Evolutionary conservation across 2,888 invertebrate genomes (phyloP).

Genomic region (Agrilus biguttatus): DNA sequence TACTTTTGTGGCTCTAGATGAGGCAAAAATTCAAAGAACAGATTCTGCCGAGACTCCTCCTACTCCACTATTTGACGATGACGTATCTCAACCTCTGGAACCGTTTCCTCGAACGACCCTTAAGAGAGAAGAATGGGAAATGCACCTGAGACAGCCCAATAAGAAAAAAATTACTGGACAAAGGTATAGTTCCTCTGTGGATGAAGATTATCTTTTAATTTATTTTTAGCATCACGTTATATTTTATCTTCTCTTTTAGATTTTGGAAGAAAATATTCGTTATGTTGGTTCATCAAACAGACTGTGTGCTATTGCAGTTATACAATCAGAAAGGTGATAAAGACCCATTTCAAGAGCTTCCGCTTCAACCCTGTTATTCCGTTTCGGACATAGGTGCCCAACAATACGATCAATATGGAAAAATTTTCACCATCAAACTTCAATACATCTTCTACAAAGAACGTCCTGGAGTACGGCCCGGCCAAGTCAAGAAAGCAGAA

Average conservation of each 20-base stretch:
- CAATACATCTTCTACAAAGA: conserved; percentile 98
- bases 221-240: not conserved
- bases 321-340: conserved; percentile 71
- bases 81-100: conserved; percentile 80
- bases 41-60: conserved; percentile 70
- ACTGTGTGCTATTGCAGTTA: conserved; percentile 74
- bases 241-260: conserved; percentile 25
- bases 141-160: conserved; percentile 89
- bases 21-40: conserved; percentile 31
- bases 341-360: conserved; percentile 90
- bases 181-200: conserved; percentile 28
- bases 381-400: conserved; percentile 91
- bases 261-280: conserved; percentile 98
- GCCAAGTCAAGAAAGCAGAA: conserved; percentile 88
- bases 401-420: conserved; percentile 97
- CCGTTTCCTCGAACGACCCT: conserved; percentile 74
- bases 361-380: conserved; percentile 87
- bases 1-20: conserved; percentile 12
- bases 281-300: conserved; percentile 60
- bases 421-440: conserved; percentile 93
- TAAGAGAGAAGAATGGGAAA: conserved; percentile 83
- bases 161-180: conserved; percentile 94
- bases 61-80: conserved; percentile 89
- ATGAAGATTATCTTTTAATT: not conserved
- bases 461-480: conserved; percentile 88